phyloP scores from a whole-genome alignment of 2,113 vertebrate species.

The Ginglymostoma cirratum region DNA sequence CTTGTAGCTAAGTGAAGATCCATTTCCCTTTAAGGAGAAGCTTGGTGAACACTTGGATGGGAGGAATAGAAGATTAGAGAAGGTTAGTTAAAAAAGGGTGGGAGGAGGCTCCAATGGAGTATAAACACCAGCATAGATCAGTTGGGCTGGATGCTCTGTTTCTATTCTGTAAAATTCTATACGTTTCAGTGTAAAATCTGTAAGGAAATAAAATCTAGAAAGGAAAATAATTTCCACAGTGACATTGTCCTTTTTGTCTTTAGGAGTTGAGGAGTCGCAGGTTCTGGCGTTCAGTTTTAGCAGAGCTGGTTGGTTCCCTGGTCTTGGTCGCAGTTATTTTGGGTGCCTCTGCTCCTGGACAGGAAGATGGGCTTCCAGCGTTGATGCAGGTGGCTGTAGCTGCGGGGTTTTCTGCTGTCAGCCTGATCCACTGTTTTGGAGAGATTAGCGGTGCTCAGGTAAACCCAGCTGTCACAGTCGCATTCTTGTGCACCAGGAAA shows the following conservation, averaged over 20 bases:
- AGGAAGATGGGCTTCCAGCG: slow-evolving; percentile 44
- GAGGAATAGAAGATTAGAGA: not conserved
- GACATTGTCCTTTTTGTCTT: not conserved
- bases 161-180: not conserved
- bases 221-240: not conserved
- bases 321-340: slow-evolving; percentile 64
- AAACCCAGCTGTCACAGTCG: slow-evolving; percentile 69
- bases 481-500: slow-evolving; percentile 63
- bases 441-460: slow-evolving; percentile 67
- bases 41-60: not conserved
- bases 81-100: not conserved
- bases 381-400: slow-evolving; percentile 60
- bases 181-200: not conserved
- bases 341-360: slow-evolving; percentile 56
- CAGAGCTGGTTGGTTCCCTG: slow-evolving; percentile 60
- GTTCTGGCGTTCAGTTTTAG: slow-evolving; percentile 63
- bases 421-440: slow-evolving; percentile 60
- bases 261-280: slow-evolving; percentile 58
- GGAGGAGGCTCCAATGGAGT: not conserved
- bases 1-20: not conserved
- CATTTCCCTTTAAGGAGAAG: not conserved
- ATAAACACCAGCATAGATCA: not conserved
- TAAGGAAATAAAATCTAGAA: not conserved
- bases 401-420: slow-evolving; percentile 56
- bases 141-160: not conserved